Evolutionary conservation across 2,113 vertebrate species (phyloP).

Genomic region (Anguilla japonica): DNA sequence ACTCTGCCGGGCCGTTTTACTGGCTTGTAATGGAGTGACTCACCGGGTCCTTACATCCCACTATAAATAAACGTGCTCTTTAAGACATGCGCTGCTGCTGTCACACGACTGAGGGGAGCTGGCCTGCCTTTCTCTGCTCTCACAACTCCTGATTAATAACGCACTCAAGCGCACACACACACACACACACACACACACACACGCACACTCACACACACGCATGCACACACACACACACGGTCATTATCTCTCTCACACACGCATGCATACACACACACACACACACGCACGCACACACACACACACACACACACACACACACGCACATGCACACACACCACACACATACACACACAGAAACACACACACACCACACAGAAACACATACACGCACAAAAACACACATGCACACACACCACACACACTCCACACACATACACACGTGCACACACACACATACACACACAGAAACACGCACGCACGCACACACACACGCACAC

Average conservation of each 20-base stretch:
- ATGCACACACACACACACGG: too few species aligned
- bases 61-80: conserved; percentile 46
- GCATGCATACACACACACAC: too few species aligned
- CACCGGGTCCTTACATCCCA: conserved; percentile 29
- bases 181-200: conserved; percentile 6
- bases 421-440: too few species aligned
- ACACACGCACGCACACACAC: too few species aligned
- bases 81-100: conserved; percentile 33
- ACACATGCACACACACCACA: too few species aligned
- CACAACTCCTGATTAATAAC: background rate
- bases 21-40: background rate
- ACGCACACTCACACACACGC: too few species aligned
- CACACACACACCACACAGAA: too few species aligned
- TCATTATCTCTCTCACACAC: too few species aligned
- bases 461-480: conserved; percentile 2
- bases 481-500: too few species aligned
- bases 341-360: background rate
- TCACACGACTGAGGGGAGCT: conserved; percentile 33
- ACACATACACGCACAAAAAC: too few species aligned
- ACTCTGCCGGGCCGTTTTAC: background rate
- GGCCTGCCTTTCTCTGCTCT: conserved; percentile 15
- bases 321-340: background rate
- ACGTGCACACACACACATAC: background rate
- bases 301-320: too few species aligned
- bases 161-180: background rate